Evolutionary conservation across 2,113 vertebrate species (phyloP).

Genomic region (Periophthalmus modestus): DNA sequence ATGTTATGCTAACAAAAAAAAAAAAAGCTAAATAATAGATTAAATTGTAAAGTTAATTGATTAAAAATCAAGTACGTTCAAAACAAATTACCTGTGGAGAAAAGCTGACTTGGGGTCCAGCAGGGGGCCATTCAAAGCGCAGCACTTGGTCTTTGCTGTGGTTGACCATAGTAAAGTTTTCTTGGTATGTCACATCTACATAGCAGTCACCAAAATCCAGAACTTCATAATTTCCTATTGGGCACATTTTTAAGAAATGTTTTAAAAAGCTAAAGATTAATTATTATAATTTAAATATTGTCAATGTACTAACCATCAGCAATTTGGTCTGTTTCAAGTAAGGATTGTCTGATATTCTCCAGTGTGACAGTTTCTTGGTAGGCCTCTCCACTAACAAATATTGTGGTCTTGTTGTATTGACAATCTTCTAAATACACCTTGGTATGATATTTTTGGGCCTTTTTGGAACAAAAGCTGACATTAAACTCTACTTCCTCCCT

Average conservation of each 20-base stretch:
- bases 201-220: slow-evolving; percentile 86
- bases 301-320: slow-evolving; percentile 10
- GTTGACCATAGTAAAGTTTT: slow-evolving; percentile 85
- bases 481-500: slow-evolving; percentile 76
- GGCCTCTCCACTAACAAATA: slow-evolving; percentile 82
- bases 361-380: slow-evolving; percentile 82
- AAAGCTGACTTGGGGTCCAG: slow-evolving; percentile 68
- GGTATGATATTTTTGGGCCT: slow-evolving; percentile 66
- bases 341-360: slow-evolving; percentile 74
- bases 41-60: neutral
- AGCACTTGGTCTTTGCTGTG: slow-evolving; percentile 74
- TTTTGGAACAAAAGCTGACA: slow-evolving; percentile 78
- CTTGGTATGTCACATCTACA: slow-evolving; percentile 66
- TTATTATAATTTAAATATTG: neutral
- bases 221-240: slow-evolving; percentile 69
- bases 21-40: no score
- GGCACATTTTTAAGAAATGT: neutral
- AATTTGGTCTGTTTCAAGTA: slow-evolving; percentile 31
- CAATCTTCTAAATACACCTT: slow-evolving; percentile 77
- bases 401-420: slow-evolving; percentile 69
- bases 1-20: neutral
- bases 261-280: neutral
- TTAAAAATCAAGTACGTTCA: neutral
- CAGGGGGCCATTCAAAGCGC: slow-evolving; percentile 84
- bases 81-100: slow-evolving; percentile 76